Conservation (phyloP, 2,113 vertebrate species). For the Salminus brasiliensis region DNA sequence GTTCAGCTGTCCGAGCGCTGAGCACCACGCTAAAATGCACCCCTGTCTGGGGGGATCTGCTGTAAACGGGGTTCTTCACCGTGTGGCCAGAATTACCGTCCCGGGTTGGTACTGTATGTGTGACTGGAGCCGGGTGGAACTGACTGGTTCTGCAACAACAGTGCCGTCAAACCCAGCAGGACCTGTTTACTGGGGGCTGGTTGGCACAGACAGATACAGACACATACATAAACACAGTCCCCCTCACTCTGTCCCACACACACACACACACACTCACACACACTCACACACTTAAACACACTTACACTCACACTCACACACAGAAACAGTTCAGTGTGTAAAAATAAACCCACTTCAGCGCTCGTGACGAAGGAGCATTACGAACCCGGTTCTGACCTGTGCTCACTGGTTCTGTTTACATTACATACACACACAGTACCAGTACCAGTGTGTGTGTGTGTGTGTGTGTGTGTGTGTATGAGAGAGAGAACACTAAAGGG, state of each 20-base stretch:
- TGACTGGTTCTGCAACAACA: conserved; percentile 64
- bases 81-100: conserved; percentile 53
- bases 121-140: conserved; percentile 65
- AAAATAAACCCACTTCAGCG: no score
- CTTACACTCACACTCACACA: conserved; percentile 35
- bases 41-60: conserved; percentile 11
- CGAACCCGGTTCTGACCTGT: no score
- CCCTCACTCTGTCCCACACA: not conserved
- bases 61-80: conserved; percentile 62
- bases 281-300: no score
- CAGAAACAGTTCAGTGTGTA: no score
- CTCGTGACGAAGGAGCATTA: no score
- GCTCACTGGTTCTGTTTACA: no score
- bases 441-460: no score
- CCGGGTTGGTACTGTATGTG: conserved; percentile 71
- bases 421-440: no score
- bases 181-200: conserved; percentile 65
- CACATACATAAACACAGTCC: not conserved
- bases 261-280: conserved; percentile 14
- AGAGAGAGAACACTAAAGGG: no score
- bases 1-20: no score
- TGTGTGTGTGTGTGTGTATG: no score
- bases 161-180: conserved; percentile 63
- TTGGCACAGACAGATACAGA: conserved; percentile 56
- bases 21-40: no score